Base-by-base conservation (phyloP, 2,888 invertebrate genomes). In the Eupithecia pulchellata region DNA sequence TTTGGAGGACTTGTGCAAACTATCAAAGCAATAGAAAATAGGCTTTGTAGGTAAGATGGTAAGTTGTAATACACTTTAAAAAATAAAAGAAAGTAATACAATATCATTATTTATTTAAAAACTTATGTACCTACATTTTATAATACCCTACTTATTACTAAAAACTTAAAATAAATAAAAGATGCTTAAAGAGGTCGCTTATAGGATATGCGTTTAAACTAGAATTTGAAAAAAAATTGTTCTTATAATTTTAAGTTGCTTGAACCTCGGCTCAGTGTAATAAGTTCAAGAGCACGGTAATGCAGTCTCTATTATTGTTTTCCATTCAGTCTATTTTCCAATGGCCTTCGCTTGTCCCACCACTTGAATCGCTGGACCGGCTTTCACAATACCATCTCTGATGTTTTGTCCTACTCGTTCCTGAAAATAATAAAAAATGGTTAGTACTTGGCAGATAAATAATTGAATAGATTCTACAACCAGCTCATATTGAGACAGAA, bases 371-470 rank as follows among this genome's bases (percentile, higher is more conserved):
- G 87, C 87, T 32, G 87, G 87, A 0, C 82, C 87, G 0, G 86
- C 86, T 71, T 86, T 87, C 68, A 87, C 81, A 71, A 87, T 60
- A 0, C 86, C 87, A 67, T 87, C 79, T 2, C 87, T 79, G 4
- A 87, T 64, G 67, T 87, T 81, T 32, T 79, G 81, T 2, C 85
- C 86, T 0, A 84, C 75, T 72, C 80, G 78, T 69, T 86, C 86
- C 87, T 86, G 81, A 52, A 77, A 79, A 69, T 47, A 20, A 9
- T 20, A 58, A 9, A 58, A 58, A 58, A 29, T n/a, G 2, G 42
- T 42, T 42, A 42, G n/a, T 6, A 42, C 2, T 8, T 42, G 42
- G n/a, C 6, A 8, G 42, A 2, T 8, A n/a, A n/a, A 42, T 42
- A n/a, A n/a, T n/a, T n/a, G n/a, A n/a, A n/a, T n/a, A n/a, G n/a